Base-by-base conservation (phyloP, 2,888 invertebrate species). In the Saturnia pavonia region DNA sequence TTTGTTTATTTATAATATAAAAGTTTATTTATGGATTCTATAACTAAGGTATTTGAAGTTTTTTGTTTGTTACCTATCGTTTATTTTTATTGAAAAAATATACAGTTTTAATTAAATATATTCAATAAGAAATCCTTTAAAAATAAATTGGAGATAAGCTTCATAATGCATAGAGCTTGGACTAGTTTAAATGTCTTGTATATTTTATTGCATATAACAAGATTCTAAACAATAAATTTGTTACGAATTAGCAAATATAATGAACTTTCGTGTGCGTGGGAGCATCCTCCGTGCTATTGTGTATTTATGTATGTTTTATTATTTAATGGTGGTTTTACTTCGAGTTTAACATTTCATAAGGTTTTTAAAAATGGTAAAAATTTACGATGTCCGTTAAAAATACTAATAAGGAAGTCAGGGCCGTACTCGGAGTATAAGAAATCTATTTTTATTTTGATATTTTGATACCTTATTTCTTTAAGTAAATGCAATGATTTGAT, bases 231-330 rank as follows among this genome's bases (percentile, higher is more conserved):
- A 76, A 78, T 80, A 77, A 79, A 74, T 75, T 74, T 71, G 71
- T 71, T 74, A 71, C 70, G 74, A 45, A 78, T 80, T 79, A 77
- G 77, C 72, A 74, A 76, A 71, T 74, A 73, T 77, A 74, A 74
- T 75, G 73, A 76, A 75, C 72, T 73, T 76, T 76, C 69, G 34
- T 54, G 60, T 72, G 78, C 76, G 80, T 79, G 76, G 77, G 77
- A 75, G 74, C 54, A 51, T 70, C 40, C 42, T 42, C n/a, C 65
- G 16, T 42, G 16, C 51, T 54, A 70, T 70, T 70, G 70, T 73
- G 25, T 42, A 69, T 69, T 27, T 34, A 34, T 66, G 54, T 65
- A 73, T 68, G 11, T 72, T 73, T 65, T 65, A 65, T 40, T 65
- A 25, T 43, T 54, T 27, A 40, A 67, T 57, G 51, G 67, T 54